Base-by-base conservation (phyloP, 1,140 invertebrate genomes). In the Helicoverpa zea region DNA sequence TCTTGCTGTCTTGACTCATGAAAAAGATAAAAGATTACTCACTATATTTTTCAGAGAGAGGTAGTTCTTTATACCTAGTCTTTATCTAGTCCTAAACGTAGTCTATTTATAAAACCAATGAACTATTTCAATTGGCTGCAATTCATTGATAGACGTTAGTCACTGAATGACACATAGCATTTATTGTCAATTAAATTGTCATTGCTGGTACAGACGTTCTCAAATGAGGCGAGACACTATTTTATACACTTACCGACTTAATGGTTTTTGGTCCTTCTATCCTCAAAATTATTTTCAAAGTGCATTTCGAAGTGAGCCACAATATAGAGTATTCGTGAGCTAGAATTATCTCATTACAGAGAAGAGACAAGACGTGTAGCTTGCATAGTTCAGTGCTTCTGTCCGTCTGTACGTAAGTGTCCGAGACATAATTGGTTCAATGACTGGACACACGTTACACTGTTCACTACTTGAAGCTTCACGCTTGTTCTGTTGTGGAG, bases 401-500 rank as follows among this genome's bases (percentile, higher is more conserved):
- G 59, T 77, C 58, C 59, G 74, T 77, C 74, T 63, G 61, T 64
- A 64, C 59, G 49, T 64, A 63, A 49, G 43, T 73, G 68, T 61
- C 35, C 23, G 29, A 59, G 58, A 61, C 56, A 56, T 77, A 77
- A 77, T 77, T 77, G 74, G 56, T 77, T 49, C 43, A 77, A 64
- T 77, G 74, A 77, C 74, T 64, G 61, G 74, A 64, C 74, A 77
- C 43, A 18, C 61, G 74, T 77, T 56, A 54, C 63, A 66, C 43
- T 10, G 63, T n/a, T 12, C 63, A 16, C 35, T 66, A 66, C 35
- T 66, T 66, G 63, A n/a, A 66, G 14, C 35, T 66, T 66, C 35
- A n/a, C 43, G 14, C 35, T 35, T 35, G 35, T n/a, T 12, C 35
- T 16, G n/a, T 16, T 16, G 35, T 66, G 63, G 43, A n/a, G 56